These are phyloP conservation scores for Phortica magna DNA, from an alignment of 2,888 invertebrate genomes.

Conservation along the genomic window DNA sequence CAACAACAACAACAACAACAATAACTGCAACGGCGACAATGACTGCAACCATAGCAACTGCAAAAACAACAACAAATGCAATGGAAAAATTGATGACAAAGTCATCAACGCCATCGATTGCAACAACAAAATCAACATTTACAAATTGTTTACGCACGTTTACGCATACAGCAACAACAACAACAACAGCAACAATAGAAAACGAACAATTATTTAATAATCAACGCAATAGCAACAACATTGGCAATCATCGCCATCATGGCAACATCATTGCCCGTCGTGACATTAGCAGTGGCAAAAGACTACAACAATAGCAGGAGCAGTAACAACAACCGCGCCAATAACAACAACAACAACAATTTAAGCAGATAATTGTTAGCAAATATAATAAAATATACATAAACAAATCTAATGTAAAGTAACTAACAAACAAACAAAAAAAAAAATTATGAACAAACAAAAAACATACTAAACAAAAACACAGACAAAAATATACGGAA, in stretches of 20 bases:
- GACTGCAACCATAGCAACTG: background rate
- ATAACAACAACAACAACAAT: constrained; percentile 25
- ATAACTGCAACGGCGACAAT: background rate
- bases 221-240: constrained; percentile 40
- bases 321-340: background rate
- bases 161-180: constrained; percentile 57
- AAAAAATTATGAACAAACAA: constrained; percentile 19
- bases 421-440: constrained; percentile 27
- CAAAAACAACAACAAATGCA: constrained; percentile 41
- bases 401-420: constrained; percentile 34
- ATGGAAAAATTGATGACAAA: constrained; percentile 38
- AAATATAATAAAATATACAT: constrained; percentile 47
- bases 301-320: constrained; percentile 38
- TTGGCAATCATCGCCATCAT: constrained; percentile 44
- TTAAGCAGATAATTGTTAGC: no score
- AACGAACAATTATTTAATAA: constrained; percentile 52
- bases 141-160: constrained; percentile 61
- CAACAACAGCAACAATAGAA: constrained; percentile 45
- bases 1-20: constrained; percentile 47
- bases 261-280: background rate
- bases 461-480: background rate
- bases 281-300: constrained; percentile 40
- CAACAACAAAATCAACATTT: constrained; percentile 28
- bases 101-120: constrained; percentile 1
- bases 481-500: constrained; percentile 24